Evolutionary conservation across 1,140 invertebrate genomes (phyloP), one percentile per base, ranked within the genome.

Genomic region (Leptopilina clavipes): DNA sequence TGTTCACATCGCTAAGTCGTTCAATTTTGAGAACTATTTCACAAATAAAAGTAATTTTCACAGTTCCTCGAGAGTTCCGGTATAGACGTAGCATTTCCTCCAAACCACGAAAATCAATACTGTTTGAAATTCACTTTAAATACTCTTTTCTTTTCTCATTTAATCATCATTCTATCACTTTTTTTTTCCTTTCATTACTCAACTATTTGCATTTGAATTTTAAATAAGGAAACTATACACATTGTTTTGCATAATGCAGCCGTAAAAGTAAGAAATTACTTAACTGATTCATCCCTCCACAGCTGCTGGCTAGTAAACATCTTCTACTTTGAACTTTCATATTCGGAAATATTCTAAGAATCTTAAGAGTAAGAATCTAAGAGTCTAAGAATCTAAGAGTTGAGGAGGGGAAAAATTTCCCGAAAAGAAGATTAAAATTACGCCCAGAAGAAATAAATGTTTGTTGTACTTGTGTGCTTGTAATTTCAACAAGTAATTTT

Each of bases 1-100:
- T 22, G 19, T 59, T 59, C 18, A 59, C 45, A 19, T 8, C 19
- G 10, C 19, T 25, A 59, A 59, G 56, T 72, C 77, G 72, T 25
- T 19, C 54, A 52, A 70, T 76, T 79, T 72, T 40, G 1, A 25
- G 17, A 75, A 76, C 77, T 76, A 79, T 79, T 72, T n/a, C 44
- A 65, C 76, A 52, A n/a, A n/a, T n/a, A n/a, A n/a, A n/a, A 19
- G 70, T 25, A 65, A 65, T 65, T 40, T 40, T 25, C 18, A 0
- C 19, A 76, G 56, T 73, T 40, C n/a, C 43, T n/a, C 37, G 18
- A 22, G 54, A 48, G 25, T 65, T 65, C 11, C 56, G 11, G 9
- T 31, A 5, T 37, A 31, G 22, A 25, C 25, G 22, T 11, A 65
- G 25, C 59, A n/a, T 65, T 65, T 65, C 25, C 25, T 65, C n/a